These are phyloP conservation scores for human (Homo sapiens) DNA, from an alignment of 2,113 vertebrate genomes.

Conservation along the genomic window DNA sequence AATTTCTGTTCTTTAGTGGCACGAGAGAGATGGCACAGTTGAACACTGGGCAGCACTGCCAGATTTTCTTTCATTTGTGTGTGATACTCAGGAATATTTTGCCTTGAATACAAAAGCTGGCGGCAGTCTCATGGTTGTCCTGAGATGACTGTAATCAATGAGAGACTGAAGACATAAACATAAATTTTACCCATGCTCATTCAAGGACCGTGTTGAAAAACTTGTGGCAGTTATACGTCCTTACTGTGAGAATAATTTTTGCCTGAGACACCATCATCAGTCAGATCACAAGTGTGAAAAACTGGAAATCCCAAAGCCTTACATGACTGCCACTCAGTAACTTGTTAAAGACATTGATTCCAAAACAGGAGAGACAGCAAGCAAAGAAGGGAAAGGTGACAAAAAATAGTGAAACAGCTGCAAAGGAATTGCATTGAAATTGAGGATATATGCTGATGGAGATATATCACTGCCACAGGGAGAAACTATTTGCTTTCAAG, in stretches of 20 bases:
- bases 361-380: constrained; percentile 83
- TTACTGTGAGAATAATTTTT: constrained; percentile 93
- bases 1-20: not conserved
- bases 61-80: constrained; percentile 95
- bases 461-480: constrained; percentile 93
- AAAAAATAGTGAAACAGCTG: constrained; percentile 91
- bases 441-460: constrained; percentile 92
- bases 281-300: constrained; percentile 96
- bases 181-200: constrained; percentile 87
- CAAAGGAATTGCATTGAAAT: constrained; percentile 93
- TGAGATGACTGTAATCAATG: constrained; percentile 65
- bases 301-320: constrained; percentile 88
- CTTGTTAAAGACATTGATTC: constrained; percentile 93
- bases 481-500: constrained; percentile 94
- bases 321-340: constrained; percentile 92
- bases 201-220: constrained; percentile 89
- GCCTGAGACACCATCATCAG: constrained; percentile 94
- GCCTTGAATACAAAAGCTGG: constrained; percentile 92
- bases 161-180: constrained; percentile 70
- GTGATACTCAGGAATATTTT: constrained; percentile 95
- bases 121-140: constrained; percentile 90
- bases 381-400: constrained; percentile 89
- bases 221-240: constrained; percentile 90
- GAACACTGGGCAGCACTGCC: not conserved
- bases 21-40: not conserved